Evolutionary conservation across 53 echinoderm and acorn worm genomes (phyloP), one percentile per base, ranked within the genome.

Genomic region (Echinometra lucunter): DNA sequence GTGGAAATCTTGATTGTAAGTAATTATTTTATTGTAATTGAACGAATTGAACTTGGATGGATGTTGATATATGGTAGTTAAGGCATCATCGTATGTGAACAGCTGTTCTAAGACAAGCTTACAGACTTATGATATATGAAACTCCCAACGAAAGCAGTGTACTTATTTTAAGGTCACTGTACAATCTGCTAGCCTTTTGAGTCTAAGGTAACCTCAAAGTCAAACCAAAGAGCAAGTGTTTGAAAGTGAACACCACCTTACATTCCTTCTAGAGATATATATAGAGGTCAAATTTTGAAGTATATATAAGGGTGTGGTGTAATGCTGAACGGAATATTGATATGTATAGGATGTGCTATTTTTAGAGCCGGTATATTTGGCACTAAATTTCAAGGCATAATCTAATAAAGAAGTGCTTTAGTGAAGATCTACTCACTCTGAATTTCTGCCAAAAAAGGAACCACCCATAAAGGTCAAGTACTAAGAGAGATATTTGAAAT

Each of bases 281-380:
- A 58, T 47, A 25, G 47, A 85, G 85, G 53, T 49, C 85, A 85
- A 81, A 85, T 47, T 83, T 49, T 15, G 11, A 83, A 83, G 45
- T 85, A 12, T 85, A 28, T 85, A 85, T 85, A 4, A 81, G 85
- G 85, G 85, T 85, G 85, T 85, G 85, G 85, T 85, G 49, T 47
- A 6, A 28, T 49, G 8, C 30, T 85, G n/a, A 85, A 45, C 30
- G n/a, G 85, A 85, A 85, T 85, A 28, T 47, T 85, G 53, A 85
- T 85, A 49, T 49, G 49, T 28, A 1, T 85, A 49, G 12, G 49
- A 85, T 49, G 49, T 53, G 53, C 45, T 85, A 85, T 85, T n/a
- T 85, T 47, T 85, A 49, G 85, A 49, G n/a, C 49, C 11, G 16
- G 16, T 7, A 11, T 85, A 6, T 85, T 53, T 28, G 49, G 85